phyloP scores from a whole-genome alignment of 2,113 vertebrate species.

The Mellivora capensis region DNA sequence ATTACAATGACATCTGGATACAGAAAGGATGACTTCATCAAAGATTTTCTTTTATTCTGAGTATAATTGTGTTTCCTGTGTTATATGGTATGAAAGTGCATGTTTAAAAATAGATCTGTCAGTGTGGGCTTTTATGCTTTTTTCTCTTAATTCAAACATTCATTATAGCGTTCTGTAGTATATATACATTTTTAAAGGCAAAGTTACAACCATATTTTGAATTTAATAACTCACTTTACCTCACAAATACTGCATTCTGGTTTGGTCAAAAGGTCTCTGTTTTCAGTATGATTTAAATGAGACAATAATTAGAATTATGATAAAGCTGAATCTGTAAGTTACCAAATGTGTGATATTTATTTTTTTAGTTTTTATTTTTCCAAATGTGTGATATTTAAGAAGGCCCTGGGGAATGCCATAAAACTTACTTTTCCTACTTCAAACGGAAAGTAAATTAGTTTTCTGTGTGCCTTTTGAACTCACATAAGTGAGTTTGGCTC shows the following conservation, averaged over 20 bases:
- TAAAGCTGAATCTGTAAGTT: not conserved
- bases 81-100: not conserved
- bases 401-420: not conserved
- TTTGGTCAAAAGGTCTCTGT: not conserved
- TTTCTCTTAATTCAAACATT: not conserved
- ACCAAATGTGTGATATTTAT: not conserved
- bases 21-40: not conserved
- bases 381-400: not conserved
- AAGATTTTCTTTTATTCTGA: not conserved
- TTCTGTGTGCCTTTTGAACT: not conserved
- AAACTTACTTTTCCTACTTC: not conserved
- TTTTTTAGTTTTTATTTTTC: not conserved
- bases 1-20: not conserved
- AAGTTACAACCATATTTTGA: not conserved
- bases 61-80: not conserved
- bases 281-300: constrained; percentile 12
- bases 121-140: not conserved
- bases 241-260: not conserved
- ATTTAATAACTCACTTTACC: not conserved
- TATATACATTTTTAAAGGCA: not conserved
- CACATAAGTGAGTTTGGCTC: not conserved
- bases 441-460: not conserved
- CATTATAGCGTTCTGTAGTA: not conserved
- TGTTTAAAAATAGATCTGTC: not conserved
- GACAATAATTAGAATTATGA: not conserved